Conservation (phyloP, 2,888 invertebrate genomes). For the Polyommatus iphigenia region DNA sequence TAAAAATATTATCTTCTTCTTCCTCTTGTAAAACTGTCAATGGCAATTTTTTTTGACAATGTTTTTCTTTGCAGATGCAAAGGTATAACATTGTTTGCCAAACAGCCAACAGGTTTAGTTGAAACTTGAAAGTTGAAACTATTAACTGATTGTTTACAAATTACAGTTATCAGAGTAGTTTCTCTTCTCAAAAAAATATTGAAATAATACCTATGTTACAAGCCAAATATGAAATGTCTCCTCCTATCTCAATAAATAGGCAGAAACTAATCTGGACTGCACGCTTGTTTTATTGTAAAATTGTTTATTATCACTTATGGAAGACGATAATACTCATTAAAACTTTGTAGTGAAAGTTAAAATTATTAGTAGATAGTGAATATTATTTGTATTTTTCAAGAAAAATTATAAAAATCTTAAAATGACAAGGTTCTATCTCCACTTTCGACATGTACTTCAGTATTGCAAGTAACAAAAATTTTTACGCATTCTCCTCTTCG, state of each 20-base stretch:
- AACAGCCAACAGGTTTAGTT: too few species aligned
- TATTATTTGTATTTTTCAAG: background rate
- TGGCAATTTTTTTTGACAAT: background rate
- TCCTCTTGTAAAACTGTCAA: background rate
- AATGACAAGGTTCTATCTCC: conserved; percentile 27
- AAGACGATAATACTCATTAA: background rate
- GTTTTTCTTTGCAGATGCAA: background rate
- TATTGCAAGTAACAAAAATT: conserved; percentile 3
- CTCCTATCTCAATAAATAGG: too few species aligned
- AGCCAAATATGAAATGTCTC: too few species aligned
- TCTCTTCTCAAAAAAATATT: too few species aligned
- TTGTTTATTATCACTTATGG: background rate
- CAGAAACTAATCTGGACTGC: too few species aligned
- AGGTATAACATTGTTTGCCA: background rate
- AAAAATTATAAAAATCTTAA: background rate
- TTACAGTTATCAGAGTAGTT: too few species aligned
- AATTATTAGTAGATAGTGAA: background rate
- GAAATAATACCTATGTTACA: too few species aligned
- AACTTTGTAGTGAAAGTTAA: background rate
- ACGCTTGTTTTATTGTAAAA: background rate
- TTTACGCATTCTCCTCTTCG: background rate
- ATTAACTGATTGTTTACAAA: too few species aligned
- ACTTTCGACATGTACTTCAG: background rate
- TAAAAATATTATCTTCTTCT: background rate
- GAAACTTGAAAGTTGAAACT: too few species aligned